Evolutionary conservation across 2,888 invertebrate species (phyloP), one percentile per base, ranked within the genome.

Genomic region (Coleophora deauratella): DNA sequence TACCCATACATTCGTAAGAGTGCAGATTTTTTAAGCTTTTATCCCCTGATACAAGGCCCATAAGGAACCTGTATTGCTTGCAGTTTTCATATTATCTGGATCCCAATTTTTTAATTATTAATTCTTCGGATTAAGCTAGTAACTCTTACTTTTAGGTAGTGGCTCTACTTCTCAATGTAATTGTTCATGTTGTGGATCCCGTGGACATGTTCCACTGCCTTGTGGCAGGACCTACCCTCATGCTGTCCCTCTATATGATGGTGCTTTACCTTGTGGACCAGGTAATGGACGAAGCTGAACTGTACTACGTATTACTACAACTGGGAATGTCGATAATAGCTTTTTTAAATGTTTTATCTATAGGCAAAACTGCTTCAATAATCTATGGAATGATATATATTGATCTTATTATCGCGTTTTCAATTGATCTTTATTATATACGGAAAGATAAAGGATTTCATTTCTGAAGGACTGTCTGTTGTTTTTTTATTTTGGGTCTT

Each of bases 121-220:
- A n/a, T n/a, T n/a, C n/a, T n/a, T n/a, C n/a, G n/a, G n/a, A n/a
- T n/a, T 27, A 28, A 30, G 12, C 31, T 33, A 66, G 58, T 52
- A 43, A 65, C 62, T 75, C 65, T 74, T 73, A 62, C 60, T 82
- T 82, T 74, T 84, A 84, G 82, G 80, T 77, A 69, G 67, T 82
- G 68, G 78, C 80, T 54, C 68, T 84, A 48, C 67, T 82, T 46
- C 77, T 84, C 64, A 76, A 67, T 72, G 59, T 82, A 52, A 65
- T 82, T 47, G 78, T 78, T 45, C 71, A 76, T 61, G 68, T 81
- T 49, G 76, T 82, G 73, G 65, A 62, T 27, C 76, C 79, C 0
- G 54, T 77, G 68, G 77, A 78, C 38, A 27, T 46, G 32, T 58
- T 63, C 45, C 66, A 72, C 46, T 82, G 82, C 57, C 54, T 80